Evolutionary conservation across 2,888 invertebrate species (phyloP), one percentile per base, ranked within the genome.

Genomic region (Watsonalla cultraria): DNA sequence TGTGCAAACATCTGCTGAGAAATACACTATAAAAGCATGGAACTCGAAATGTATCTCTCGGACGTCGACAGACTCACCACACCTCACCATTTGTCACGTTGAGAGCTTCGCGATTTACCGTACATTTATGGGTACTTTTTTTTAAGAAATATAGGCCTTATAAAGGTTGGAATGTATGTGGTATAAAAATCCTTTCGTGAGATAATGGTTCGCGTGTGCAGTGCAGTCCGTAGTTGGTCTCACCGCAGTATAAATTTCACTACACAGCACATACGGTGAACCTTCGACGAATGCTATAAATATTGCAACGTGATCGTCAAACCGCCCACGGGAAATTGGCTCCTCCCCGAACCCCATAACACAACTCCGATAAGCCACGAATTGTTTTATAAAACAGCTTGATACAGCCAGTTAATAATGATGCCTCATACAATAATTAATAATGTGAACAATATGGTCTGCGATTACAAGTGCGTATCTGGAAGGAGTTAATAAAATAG

Each of bases 301-400:
- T 79, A 76, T 74, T 75, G 70, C 70, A 70, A 70, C 60, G 59
- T 70, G 74, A 74, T 72, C 72, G 67, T 73, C 72, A 72, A 62
- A 66, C 68, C 74, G 68, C 79, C 73, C 71, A 73, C 75, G 70
- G 72, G 71, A 79, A 76, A 78, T 76, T 76, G 71, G 64, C 71
- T 62, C 72, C 72, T 68, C 68, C 70, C 68, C 56, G 52, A 57
- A 62, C 59, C 58, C 59, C 62, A 55, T 59, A 66, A 64, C 66
- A 68, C 67, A 66, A 71, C 68, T 71, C 45, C 52, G 60, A 58
- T 62, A 60, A 58, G 61, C 58, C 61, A 65, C 57, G 53, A 59
- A 59, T 54, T 61, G 56, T 55, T 64, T 61, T 58, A 58, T 65
- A 56, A 57, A 46, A 50, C 24, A 24, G 24, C 24, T 24, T 24